phyloP scores from a whole-genome alignment of 2,113 vertebrate genomes.

The Chlorodrepanis virens region DNA sequence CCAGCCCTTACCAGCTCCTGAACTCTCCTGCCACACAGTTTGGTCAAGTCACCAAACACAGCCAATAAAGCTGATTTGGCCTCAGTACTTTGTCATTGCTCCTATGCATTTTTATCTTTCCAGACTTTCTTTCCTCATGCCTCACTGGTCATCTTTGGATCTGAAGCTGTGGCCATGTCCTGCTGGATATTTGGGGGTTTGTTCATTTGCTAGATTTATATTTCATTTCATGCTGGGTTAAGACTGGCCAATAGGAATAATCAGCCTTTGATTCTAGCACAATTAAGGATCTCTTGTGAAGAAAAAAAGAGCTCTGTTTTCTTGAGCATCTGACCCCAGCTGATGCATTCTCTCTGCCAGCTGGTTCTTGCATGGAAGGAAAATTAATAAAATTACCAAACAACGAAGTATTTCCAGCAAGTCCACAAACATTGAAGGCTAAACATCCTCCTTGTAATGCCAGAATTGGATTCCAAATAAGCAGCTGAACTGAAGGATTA shows the following conservation, averaged over 20 bases:
- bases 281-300: neutral
- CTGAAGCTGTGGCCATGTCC: neutral
- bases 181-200: neutral
- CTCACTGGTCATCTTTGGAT: neutral
- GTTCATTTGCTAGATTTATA: neutral
- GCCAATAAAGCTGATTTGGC: neutral
- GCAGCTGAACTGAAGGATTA: neutral
- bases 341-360: neutral
- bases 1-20: neutral
- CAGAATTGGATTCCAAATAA: neutral
- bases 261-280: neutral
- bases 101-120: neutral
- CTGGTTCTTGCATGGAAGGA: neutral
- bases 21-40: neutral
- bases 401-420: neutral
- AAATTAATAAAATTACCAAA: neutral
- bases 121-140: neutral
- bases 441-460: neutral
- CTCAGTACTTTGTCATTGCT: neutral
- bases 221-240: neutral
- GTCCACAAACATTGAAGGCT: neutral
- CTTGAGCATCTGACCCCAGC: constrained; percentile 1
- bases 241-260: neutral
- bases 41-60: neutral
- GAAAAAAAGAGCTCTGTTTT: neutral